phyloP scores from a whole-genome alignment of 2,888 invertebrate species.

The Andrena dorsata region DNA sequence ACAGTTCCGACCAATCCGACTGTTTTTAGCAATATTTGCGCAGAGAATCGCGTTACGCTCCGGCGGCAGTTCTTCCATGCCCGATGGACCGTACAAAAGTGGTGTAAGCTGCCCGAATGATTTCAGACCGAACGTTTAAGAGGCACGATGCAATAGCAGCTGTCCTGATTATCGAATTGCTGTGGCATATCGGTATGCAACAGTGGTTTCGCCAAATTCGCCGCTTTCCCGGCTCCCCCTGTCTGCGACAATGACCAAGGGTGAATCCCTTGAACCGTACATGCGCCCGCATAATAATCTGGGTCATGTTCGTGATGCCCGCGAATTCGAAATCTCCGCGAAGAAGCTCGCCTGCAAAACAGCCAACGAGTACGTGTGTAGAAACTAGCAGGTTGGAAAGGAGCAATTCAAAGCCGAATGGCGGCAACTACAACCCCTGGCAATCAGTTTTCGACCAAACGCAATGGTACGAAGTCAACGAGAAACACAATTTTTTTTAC shows the following conservation, averaged over 20 bases:
- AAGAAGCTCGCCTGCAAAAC: neutral
- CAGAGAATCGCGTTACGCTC: neutral
- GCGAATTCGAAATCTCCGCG: neutral
- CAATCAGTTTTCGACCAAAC: no score
- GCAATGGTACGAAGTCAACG: no score
- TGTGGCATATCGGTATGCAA: slow-evolving; percentile 38
- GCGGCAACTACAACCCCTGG: no score
- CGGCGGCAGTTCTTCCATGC: neutral
- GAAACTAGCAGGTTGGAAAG: neutral
- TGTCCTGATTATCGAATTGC: slow-evolving; percentile 44
- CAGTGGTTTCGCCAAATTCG: slow-evolving; percentile 41
- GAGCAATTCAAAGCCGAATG: neutral
- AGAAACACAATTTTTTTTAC: no score
- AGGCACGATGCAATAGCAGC: slow-evolving; percentile 22
- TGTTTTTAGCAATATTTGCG: neutral
- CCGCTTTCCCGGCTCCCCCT: slow-evolving; percentile 26
- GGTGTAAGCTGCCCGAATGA: neutral
- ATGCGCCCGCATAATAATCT: slow-evolving; percentile 24
- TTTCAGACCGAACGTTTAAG: slow-evolving; percentile 3
- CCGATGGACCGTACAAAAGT: no score
- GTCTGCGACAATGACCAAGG: slow-evolving; percentile 19
- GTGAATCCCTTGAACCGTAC: slow-evolving; percentile 1
- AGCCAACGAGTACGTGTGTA: neutral
- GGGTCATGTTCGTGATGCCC: slow-evolving; percentile 21
- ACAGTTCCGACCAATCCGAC: neutral